These are phyloP conservation scores for Murina feae DNA, from an alignment of 2,113 vertebrate species.

Conservation along the genomic window DNA sequence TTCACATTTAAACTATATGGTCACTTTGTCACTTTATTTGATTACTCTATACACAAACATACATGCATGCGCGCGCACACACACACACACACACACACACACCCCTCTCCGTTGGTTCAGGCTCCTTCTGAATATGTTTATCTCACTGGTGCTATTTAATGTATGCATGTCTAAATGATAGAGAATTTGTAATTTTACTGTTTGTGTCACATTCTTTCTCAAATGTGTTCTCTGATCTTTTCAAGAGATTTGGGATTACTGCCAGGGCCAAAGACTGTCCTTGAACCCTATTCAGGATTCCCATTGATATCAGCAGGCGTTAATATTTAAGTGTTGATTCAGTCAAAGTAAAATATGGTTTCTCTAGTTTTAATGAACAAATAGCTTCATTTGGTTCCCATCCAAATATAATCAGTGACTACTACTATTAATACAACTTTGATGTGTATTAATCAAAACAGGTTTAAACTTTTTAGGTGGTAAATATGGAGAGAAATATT, in stretches of 20 bases:
- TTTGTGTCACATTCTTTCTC: conserved; percentile 58
- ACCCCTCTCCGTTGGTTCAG: not conserved
- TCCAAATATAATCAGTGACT: conserved; percentile 71
- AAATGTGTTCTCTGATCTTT: conserved; percentile 59
- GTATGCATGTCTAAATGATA: not conserved
- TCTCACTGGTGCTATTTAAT: not conserved
- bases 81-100: not conserved
- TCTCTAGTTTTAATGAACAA: conserved; percentile 73
- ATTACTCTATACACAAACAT: not conserved
- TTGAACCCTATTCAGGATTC: conserved; percentile 76
- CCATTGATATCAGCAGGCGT: conserved; percentile 68
- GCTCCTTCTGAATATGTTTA: conserved; percentile 1
- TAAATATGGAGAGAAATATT: not conserved
- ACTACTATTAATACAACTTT: conserved; percentile 60
- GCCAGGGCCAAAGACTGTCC: conserved; percentile 75
- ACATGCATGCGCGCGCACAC: not conserved
- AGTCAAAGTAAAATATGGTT: conserved; percentile 73
- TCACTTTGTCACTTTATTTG: conserved; percentile 40
- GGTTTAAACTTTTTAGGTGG: conserved; percentile 54
- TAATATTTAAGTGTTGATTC: conserved; percentile 71
- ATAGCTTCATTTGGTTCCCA: conserved; percentile 71
- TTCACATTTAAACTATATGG: conserved; percentile 41
- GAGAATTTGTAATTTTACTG: not conserved
- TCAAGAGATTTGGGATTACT: conserved; percentile 67
- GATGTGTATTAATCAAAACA: conserved; percentile 43